Base-by-base conservation (phyloP, 1,140 invertebrate genomes). In the Lanistes nyassanus region DNA sequence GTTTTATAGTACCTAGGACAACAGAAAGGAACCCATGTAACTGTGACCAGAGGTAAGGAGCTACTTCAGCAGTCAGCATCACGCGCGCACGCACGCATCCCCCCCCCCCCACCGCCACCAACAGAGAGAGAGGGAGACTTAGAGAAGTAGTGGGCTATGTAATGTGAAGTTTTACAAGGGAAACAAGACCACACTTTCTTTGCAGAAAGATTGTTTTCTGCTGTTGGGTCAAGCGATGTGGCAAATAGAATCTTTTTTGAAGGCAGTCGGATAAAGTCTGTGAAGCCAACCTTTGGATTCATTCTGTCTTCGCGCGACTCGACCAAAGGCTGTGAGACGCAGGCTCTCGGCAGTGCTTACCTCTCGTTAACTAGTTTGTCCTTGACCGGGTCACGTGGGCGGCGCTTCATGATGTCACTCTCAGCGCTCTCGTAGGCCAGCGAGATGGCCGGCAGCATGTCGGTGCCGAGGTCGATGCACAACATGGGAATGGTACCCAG, bases 401-500 rank as follows among this genome's bases (percentile, higher is more conserved):
- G 94, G 88, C 96, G 92, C 93, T 97, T 97, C 98, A 99, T 99
- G 90, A 99, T 99, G 91, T 99, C 96, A 88, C 94, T 95, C 92
- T 98, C 96, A 88, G 96, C 94, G 91, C 94, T 94, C 92, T 98
- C 96, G 92, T 98, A 98, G 84, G 98, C 98, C 88, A 99, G 92
- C 76, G 98, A 98, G 91, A 99, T 99, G 84, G 98, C 98, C 85
- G 98, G 98, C 84, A 98, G 91, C 97, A 99, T 99, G 93, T 99
- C 98, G 87, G 98, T 99, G 93, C 98, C 98, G 89, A 99, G 93
- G 93, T 99, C 98, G 92, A 99, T 99, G 92, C 98, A 99, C 79
- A 99, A 93, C 92, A 99, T 99, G 82, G 98, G 99, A 77, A 99
- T 97, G 74, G 98, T 99, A 86, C 98, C 98, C 79, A 99, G 93